Evolutionary conservation across 2,797 vertebrate genomes (phyloP).

Genomic region (Pantherophis alleghaniensis): DNA sequence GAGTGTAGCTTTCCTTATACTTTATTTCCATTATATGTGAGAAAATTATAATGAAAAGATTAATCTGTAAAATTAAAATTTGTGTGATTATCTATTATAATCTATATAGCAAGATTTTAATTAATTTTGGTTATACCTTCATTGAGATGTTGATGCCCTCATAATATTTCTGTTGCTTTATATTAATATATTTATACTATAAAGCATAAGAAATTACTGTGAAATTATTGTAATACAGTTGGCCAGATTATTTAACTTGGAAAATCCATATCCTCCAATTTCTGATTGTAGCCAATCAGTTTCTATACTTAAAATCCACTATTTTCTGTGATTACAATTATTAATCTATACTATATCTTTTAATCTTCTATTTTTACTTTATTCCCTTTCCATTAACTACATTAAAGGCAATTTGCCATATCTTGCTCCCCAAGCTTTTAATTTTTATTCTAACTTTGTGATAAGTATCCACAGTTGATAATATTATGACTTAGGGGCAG

Average conservation of each 20-base stretch:
- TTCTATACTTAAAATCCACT: too few species aligned
- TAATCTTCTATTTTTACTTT: neutral
- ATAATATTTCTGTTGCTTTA: neutral
- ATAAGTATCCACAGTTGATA: neutral
- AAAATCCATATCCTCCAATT: neutral
- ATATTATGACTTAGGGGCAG: neutral
- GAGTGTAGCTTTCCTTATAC: neutral
- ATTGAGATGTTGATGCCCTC: neutral
- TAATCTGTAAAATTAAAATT: neutral
- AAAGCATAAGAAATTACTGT: neutral
- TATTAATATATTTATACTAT: neutral
- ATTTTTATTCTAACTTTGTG: neutral
- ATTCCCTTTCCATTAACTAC: neutral
- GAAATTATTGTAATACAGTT: neutral
- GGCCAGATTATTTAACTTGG: neutral
- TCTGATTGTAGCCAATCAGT: neutral
- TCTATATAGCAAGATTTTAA: neutral
- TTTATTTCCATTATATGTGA: neutral
- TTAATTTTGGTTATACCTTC: neutral
- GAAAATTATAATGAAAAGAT: neutral
- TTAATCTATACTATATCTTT: neutral
- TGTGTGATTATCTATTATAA: neutral
- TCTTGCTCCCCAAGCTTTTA: neutral
- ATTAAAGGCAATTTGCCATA: neutral
- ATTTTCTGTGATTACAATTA: neutral